These are phyloP conservation scores for Nebria salina DNA, from an alignment of 2,888 invertebrate species.

Conservation along the genomic window DNA sequence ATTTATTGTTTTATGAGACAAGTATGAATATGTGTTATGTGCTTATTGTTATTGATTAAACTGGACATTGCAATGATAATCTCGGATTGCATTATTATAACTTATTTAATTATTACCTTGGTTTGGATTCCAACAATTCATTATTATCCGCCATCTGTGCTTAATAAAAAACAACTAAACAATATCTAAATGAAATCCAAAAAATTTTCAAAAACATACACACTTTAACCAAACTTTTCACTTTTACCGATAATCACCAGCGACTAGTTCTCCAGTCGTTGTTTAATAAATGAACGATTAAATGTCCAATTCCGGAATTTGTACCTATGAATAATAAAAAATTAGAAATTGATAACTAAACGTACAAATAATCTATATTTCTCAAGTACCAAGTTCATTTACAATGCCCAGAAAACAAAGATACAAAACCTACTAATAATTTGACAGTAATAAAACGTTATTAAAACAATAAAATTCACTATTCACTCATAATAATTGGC, in stretches of 20 bases:
- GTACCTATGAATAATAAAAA: slow-evolving; percentile 39
- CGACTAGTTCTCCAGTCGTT: slow-evolving; percentile 4
- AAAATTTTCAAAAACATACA: slow-evolving; percentile 19
- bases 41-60: slow-evolving; percentile 24
- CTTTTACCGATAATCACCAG: background rate
- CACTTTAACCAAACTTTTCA: slow-evolving; percentile 43
- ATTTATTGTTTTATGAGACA: slow-evolving; percentile 5
- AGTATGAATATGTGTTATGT: slow-evolving; percentile 11
- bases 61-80: slow-evolving; percentile 20
- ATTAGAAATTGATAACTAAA: slow-evolving; percentile 26
- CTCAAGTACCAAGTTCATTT: background rate
- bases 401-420: slow-evolving; percentile 18
- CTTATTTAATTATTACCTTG: slow-evolving; percentile 29
- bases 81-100: background rate
- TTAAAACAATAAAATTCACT: background rate
- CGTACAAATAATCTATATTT: background rate
- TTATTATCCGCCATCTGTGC: slow-evolving; percentile 35
- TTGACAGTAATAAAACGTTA: background rate
- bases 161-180: slow-evolving; percentile 19
- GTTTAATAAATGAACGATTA: slow-evolving; percentile 12
- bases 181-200: slow-evolving; percentile 32
- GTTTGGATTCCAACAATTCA: slow-evolving; percentile 37
- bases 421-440: background rate
- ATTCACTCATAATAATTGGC: slow-evolving; percentile 1
- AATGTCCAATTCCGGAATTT: slow-evolving; percentile 26